Conservation (phyloP, 2,888 invertebrate species). For the Orthonychiurus folsomi region DNA sequence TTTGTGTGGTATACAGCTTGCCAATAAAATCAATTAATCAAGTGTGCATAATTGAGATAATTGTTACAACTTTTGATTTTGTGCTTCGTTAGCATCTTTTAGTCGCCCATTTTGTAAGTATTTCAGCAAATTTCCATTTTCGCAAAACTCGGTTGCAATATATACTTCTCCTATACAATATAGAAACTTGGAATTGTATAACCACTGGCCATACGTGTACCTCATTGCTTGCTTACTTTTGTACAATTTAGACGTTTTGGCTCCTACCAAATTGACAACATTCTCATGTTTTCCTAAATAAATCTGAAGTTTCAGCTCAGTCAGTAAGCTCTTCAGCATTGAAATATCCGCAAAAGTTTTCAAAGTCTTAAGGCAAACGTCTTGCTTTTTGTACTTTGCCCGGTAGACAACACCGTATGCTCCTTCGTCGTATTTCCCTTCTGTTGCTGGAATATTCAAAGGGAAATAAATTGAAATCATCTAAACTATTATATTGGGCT, state of each 20-base stretch:
- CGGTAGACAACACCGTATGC: too few species aligned
- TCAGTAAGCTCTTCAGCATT: not conserved
- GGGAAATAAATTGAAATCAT: not conserved
- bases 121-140: slow-evolving; percentile 18
- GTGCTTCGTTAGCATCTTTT: too few species aligned
- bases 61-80: too few species aligned
- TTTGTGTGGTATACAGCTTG: too few species aligned
- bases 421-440: too few species aligned
- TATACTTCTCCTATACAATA: slow-evolving; percentile 18
- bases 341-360: not conserved
- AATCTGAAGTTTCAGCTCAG: slow-evolving; percentile 1
- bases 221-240: not conserved
- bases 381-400: not conserved
- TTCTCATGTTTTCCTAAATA: not conserved
- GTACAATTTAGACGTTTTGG: not conserved
- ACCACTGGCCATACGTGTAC: too few species aligned
- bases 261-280: slow-evolving; percentile 2
- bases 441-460: too few species aligned
- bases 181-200: too few species aligned
- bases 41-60: too few species aligned
- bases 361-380: not conserved
- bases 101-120: slow-evolving; percentile 18
- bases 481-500: not conserved
- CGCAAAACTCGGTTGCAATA: slow-evolving; percentile 19
- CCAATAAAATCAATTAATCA: too few species aligned